These are phyloP conservation scores for Tribolium castaneum DNA, from an alignment of 1,140 invertebrate species.

Conservation along the genomic window DNA sequence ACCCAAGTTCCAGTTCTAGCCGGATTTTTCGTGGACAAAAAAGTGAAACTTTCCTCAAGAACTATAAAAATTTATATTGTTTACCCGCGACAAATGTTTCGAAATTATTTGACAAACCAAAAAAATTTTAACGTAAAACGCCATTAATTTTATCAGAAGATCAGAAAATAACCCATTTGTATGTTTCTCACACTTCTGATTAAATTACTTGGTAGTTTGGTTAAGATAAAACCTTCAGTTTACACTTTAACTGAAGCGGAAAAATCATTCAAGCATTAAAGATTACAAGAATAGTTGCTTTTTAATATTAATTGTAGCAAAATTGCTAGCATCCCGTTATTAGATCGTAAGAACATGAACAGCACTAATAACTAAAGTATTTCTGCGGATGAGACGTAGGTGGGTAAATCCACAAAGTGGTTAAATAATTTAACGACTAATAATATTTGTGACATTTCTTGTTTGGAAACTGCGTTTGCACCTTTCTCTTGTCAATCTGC, in stretches of 20 bases:
- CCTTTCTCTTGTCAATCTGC: no score
- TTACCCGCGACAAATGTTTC: no score
- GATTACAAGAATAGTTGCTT: neutral
- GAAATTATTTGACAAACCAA: no score
- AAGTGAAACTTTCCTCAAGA: no score
- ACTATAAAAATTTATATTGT: no score
- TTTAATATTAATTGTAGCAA: slow-evolving; percentile 1
- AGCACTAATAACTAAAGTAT: slow-evolving; percentile 8
- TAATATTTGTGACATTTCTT: neutral
- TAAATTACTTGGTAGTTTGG: no score
- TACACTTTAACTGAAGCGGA: neutral
- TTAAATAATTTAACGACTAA: neutral
- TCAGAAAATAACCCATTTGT: no score
- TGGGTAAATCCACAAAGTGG: neutral
- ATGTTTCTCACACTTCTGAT: no score
- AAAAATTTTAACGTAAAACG: no score
- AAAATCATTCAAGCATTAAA: neutral
- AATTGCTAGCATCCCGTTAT: slow-evolving; percentile 23
- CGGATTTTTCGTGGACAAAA: neutral
- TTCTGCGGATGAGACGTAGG: neutral
- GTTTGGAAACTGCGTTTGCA: no score
- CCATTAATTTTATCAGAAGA: no score
- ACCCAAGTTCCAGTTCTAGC: neutral
- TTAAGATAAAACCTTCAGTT: neutral
- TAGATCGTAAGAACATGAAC: slow-evolving; percentile 13